phyloP scores from a whole-genome alignment of 2,113 vertebrate species.

The Philantomba maxwellii region DNA sequence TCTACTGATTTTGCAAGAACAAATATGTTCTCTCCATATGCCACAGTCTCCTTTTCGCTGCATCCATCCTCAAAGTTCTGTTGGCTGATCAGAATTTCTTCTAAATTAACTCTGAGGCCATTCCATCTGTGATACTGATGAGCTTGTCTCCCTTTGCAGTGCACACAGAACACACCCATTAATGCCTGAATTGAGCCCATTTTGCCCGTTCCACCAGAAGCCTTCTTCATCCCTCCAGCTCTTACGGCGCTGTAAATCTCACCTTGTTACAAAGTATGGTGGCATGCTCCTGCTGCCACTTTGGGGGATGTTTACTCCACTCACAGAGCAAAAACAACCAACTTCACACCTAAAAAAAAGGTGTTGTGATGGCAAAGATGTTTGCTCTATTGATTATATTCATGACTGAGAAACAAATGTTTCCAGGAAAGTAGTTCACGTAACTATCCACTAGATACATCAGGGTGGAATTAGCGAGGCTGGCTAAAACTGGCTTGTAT shows the following conservation, averaged over 20 bases:
- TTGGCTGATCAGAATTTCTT: conserved; percentile 37
- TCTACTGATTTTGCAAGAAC: conserved; percentile 68
- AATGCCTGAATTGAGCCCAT: not conserved
- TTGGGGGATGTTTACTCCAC: not conserved
- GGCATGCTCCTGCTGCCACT: not conserved
- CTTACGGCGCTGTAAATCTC: not conserved
- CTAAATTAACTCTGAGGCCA: conserved; percentile 47
- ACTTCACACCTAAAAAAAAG: not conserved
- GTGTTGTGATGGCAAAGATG: not conserved
- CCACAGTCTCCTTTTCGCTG: conserved; percentile 31
- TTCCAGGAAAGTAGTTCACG: not conserved
- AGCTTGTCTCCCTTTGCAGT: not conserved
- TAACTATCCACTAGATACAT: not conserved
- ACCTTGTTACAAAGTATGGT: not conserved
- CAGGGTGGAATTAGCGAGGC: not conserved
- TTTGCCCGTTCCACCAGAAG: not conserved
- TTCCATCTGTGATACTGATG: conserved; percentile 46
- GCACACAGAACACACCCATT: not conserved
- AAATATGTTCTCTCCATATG: conserved; percentile 72
- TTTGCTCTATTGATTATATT: not conserved
- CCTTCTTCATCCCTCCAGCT: not conserved
- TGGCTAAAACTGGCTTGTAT: not conserved
- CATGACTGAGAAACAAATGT: not conserved
- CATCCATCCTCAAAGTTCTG: conserved; percentile 46
- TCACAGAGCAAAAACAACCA: not conserved